Conservation (phyloP, 2,888 invertebrate species). For the Hydropsyche betteni region DNA sequence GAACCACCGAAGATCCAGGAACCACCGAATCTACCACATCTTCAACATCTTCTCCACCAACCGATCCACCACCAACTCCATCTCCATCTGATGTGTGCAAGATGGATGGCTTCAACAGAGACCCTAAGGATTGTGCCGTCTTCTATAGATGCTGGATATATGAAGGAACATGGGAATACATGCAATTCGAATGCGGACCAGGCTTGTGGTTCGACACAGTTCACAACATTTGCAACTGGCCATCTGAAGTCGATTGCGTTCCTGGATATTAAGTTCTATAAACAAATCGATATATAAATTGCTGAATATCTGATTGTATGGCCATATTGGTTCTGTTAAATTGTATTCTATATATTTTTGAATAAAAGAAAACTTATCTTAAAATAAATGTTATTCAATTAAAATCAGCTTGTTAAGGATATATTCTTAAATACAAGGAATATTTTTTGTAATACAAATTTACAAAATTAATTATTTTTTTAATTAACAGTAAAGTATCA, state of each 20-base stretch:
- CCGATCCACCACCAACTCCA: constrained; percentile 37
- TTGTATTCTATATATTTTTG: too few species aligned
- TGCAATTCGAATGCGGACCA: constrained; percentile 13
- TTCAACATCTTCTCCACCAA: constrained; percentile 34
- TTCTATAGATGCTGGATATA: constrained; percentile 34
- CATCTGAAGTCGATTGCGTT: constrained; percentile 30
- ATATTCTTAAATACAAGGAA: too few species aligned
- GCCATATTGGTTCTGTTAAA: too few species aligned
- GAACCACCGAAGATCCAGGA: background rate
- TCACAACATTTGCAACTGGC: constrained; percentile 17
- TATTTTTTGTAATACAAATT: too few species aligned
- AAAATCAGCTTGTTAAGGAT: too few species aligned
- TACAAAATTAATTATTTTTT: too few species aligned
- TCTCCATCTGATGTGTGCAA: constrained; percentile 23
- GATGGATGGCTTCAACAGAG: constrained; percentile 26
- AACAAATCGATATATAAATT: too few species aligned
- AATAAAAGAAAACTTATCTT: too few species aligned
- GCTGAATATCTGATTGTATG: too few species aligned
- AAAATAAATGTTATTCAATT: too few species aligned
- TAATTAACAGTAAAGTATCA: too few species aligned
- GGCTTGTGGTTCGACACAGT: constrained; percentile 23
- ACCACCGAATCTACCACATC: constrained; percentile 15
- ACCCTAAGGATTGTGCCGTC: constrained; percentile 22
- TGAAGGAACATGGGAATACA: constrained; percentile 21
- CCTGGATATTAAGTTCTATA: constrained; percentile 15